Evolutionary conservation across 2,888 invertebrate species (phyloP).

Genomic region (Onchidella celtica): DNA sequence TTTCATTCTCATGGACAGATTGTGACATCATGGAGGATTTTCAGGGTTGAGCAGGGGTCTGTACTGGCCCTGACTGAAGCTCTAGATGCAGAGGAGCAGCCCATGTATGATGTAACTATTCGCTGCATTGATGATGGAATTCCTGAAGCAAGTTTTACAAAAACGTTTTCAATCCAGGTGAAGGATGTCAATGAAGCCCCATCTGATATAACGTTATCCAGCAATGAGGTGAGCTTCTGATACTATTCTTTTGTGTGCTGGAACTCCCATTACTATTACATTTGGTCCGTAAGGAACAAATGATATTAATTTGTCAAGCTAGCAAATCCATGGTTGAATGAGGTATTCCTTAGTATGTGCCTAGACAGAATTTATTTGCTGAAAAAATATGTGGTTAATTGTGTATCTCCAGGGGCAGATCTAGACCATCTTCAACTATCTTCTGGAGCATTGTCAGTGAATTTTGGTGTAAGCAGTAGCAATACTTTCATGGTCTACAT

Average conservation of each 20-base stretch:
- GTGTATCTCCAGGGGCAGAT: too few relatives aligned
- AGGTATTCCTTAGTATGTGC: too few relatives aligned
- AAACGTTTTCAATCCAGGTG: conserved; percentile 59
- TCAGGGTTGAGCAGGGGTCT: conserved; percentile 49
- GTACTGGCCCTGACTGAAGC: conserved; percentile 48
- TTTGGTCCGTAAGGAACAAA: too few relatives aligned
- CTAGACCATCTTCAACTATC: too few relatives aligned
- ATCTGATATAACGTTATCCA: conserved; percentile 54
- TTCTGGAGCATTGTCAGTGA: too few relatives aligned
- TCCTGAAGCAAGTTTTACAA: conserved; percentile 53
- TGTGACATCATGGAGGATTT: conserved; percentile 58
- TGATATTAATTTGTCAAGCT: too few relatives aligned
- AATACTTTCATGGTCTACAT: too few relatives aligned
- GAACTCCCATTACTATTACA: not conserved
- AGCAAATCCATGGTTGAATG: too few relatives aligned
- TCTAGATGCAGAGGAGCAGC: conserved; percentile 58
- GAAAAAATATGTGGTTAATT: too few relatives aligned
- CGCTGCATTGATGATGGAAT: conserved; percentile 58
- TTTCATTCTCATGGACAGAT: too few relatives aligned
- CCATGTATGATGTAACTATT: conserved; percentile 53
- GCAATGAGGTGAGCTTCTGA: conserved; percentile 55
- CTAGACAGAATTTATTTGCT: too few relatives aligned
- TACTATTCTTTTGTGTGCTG: not conserved
- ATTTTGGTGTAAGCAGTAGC: too few relatives aligned
- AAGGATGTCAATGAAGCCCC: conserved; percentile 64